phyloP scores from a whole-genome alignment of 2,888 invertebrate genomes.

The Lasius fuliginosus region DNA sequence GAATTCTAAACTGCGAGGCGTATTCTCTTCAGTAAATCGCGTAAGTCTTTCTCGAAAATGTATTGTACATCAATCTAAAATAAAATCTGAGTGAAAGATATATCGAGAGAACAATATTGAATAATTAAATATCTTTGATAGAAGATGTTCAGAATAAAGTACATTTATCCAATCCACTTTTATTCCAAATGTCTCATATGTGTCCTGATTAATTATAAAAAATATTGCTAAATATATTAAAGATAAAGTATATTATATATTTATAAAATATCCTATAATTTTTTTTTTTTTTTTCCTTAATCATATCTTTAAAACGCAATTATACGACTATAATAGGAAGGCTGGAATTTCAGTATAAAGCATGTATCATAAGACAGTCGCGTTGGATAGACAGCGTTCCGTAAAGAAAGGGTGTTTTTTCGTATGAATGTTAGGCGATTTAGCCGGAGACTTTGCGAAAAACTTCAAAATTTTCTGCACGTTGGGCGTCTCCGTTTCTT shows the following conservation, averaged over 20 bases:
- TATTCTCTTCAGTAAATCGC: conserved; percentile 48
- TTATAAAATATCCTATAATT: not conserved
- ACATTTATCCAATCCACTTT: not conserved
- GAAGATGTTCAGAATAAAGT: not conserved
- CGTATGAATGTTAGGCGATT: conserved; percentile 81
- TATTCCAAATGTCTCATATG: not conserved
- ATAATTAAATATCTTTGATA: conserved; percentile 16
- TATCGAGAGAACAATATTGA: not conserved
- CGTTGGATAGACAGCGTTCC: conserved; percentile 89
- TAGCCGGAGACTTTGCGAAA: conserved; percentile 85
- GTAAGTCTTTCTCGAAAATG: conserved; percentile 47
- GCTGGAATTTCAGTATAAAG: not conserved
- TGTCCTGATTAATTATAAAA: conserved; percentile 5
- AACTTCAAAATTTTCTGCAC: conserved; percentile 89
- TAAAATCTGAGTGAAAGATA: conserved; percentile 37
- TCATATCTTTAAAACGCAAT: conserved; percentile 5
- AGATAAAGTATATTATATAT: not conserved
- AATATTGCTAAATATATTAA: not conserved
- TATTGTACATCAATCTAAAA: conserved; percentile 53
- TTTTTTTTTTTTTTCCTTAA: not conserved
- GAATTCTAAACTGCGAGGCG: conserved; percentile 23
- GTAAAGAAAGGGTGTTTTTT: conserved; percentile 90
- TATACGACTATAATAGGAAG: not conserved
- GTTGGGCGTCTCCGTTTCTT: conserved; percentile 86
- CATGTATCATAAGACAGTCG: conserved; percentile 87